Base-by-base conservation (phyloP, 2,113 vertebrate species). In the Phycodurus eques region DNA sequence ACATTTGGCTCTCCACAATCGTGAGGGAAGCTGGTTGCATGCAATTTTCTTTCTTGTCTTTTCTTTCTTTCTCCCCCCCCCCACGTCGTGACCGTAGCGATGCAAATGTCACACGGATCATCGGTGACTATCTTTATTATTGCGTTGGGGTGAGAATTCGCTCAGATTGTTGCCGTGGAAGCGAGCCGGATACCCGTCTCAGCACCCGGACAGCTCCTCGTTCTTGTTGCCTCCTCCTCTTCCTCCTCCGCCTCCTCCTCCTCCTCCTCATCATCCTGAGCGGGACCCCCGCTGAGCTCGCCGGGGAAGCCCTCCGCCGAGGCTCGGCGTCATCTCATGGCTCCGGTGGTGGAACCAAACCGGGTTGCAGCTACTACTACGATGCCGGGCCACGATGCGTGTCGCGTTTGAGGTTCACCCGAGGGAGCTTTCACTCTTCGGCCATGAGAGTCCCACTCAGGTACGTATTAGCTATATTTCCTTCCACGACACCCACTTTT, bases 151-250 rank as follows among this genome's bases (percentile, higher is more conserved):
- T 83, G 78, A 86, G 15, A 73, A 68, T 60, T 51, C 7, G 47
- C 74, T 8, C 49, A 66, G 22, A 17, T 2, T 57, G 56, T 64
- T 27, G 33, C 33, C 73, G 68, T 53, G 67, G 70, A 61, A 61
- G 46, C 67, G 65, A 33, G 71, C 75, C 22, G 19, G 46, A 65
- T 67, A 73, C 31, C 72, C 43, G 43, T 35, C 87, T 83, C 89
- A 89, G 87, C 78, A 85, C 88, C 87, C 79, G 88, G 89, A 90
- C 89, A 87, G 88, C 85, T 90, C 88, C 87, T 75, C 27, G 67
- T 19, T 35, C n/a, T 22, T 31, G 59, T 27, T 61, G 31, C 59
- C 59, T 61, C 59, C 59, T 42, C 60, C 60, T 10, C 60, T 8
- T 27, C 27, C 27, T 27, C 27, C 27, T 27, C 27, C 27, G 27